phyloP scores from a whole-genome alignment of 2,797 vertebrate genomes.

The Glyptemys insculpta region DNA sequence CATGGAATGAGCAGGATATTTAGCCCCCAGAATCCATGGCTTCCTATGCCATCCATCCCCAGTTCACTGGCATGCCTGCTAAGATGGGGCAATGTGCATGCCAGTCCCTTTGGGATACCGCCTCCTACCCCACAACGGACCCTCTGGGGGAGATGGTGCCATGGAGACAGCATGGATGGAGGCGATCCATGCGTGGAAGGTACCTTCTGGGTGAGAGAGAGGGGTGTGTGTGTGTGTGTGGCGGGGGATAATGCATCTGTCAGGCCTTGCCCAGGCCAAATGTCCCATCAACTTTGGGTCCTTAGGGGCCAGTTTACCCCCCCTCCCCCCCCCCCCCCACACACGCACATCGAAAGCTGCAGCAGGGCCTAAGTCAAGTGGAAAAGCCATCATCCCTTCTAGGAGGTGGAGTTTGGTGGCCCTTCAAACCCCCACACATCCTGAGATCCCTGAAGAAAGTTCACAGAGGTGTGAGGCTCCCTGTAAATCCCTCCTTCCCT shows the following conservation, averaged over 20 bases:
- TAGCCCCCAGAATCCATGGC: no score
- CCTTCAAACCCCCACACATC: background rate
- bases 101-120: background rate
- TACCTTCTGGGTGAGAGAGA: background rate
- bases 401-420: background rate
- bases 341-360: background rate
- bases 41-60: background rate
- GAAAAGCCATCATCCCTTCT: background rate
- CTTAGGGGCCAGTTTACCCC: background rate
- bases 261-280: background rate
- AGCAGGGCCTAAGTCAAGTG: background rate
- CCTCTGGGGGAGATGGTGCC: background rate
- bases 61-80: background rate
- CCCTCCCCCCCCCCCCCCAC: fast-evolving
- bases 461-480: fast-evolving
- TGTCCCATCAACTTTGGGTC: background rate
- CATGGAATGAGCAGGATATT: background rate
- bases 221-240: background rate
- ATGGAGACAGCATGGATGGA: background rate
- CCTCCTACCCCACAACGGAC: background rate
- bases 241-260: background rate
- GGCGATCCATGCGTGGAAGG: fast-evolving
- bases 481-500: background rate
- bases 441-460: slow-evolving; percentile 4
- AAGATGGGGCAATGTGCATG: background rate